Evolutionary conservation across 2,113 vertebrate species (phyloP), one percentile per base, ranked within the genome.

Genomic region (Onychostoma macrolepis): DNA sequence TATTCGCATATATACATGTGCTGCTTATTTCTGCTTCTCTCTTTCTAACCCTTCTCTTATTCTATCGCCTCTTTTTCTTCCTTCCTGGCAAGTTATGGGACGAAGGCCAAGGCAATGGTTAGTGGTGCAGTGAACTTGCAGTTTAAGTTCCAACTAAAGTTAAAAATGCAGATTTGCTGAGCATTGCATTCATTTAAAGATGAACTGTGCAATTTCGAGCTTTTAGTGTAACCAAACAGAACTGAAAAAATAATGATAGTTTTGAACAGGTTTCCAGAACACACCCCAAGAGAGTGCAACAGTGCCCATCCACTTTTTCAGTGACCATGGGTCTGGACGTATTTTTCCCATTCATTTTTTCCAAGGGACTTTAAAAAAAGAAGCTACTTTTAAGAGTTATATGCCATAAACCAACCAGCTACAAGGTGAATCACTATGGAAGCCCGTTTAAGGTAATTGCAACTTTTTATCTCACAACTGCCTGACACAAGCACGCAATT

Each of bases 1-100:
- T 94, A 95, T 94, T 94, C 93, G 87, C 94, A 94, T 87, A 87
- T 92, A 95, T 94, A 94, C 93, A 94, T 90, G 92, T 92, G 61
- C 91, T 91, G 92, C 94, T 94, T 94, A 94, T 93, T 93, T 93
- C 93, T 72, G 58, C 78, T 26, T 86, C 53, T 84, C 56, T 77
- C 65, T 75, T 80, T 50, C 78, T 81, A 89, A 88, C 43, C 56
- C 87, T 90, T 92, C 89, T 89, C 88, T 87, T 79, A 67, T 48
- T 88, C 88, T 79, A 84, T 30, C 17, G 15, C 74, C 69, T 89
- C 43, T 87, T 76, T 81, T 48, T 85, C 33, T 87, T 67, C 87
- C 86, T 78, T 58, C 83, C 72, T 48, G 33, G 38, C 38, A 83
- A 41, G 41, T 92, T 92, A 87, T 63, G 71, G 85, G 84, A 89